phyloP scores from a whole-genome alignment of 2,888 invertebrate genomes.

The Diaphora mendica region DNA sequence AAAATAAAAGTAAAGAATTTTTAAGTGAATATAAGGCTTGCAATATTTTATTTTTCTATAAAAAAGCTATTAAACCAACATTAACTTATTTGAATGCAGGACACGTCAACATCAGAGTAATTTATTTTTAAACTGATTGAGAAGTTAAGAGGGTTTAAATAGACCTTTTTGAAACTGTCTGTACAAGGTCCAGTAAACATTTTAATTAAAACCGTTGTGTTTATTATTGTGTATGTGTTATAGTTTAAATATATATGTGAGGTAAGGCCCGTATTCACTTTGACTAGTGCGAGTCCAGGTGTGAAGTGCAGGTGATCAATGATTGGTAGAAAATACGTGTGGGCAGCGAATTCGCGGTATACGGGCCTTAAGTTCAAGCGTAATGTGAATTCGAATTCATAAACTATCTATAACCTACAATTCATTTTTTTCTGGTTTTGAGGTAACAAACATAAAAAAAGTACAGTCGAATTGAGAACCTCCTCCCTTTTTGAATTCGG shows the following conservation, averaged over 20 bases:
- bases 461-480: too few species aligned
- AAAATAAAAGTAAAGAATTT: neutral
- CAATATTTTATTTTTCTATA: neutral
- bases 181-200: neutral
- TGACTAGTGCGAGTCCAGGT: too few species aligned
- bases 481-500: too few species aligned
- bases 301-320: too few species aligned
- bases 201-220: neutral
- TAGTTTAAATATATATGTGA: neutral
- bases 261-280: too few species aligned
- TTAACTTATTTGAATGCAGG: neutral
- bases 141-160: neutral
- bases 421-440: neutral
- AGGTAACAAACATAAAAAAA: too few species aligned
- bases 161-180: conserved; percentile 1
- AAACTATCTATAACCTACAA: neutral
- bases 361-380: too few species aligned
- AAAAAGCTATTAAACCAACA: neutral
- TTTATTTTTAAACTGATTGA: conserved; percentile 2
- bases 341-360: too few species aligned
- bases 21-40: neutral
- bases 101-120: neutral
- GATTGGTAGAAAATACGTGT: too few species aligned
- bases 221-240: neutral
- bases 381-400: neutral